phyloP scores from a whole-genome alignment of 2,113 vertebrate species.

The Thryonomys swinderianus region DNA sequence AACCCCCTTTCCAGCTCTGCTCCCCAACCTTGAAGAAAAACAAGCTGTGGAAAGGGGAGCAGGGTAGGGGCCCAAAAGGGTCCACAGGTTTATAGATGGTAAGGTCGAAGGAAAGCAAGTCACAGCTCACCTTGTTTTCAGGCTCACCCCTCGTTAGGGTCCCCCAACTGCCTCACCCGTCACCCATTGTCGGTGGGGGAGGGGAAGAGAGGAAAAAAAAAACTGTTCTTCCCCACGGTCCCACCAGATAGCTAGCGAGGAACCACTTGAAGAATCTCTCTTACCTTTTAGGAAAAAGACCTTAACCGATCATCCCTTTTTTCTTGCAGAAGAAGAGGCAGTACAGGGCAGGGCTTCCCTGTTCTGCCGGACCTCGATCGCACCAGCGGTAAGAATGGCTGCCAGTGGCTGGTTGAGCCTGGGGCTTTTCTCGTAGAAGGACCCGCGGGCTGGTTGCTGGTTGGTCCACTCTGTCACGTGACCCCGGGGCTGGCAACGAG shows the following conservation, averaged over 20 bases:
- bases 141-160: neutral
- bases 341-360: too few species aligned
- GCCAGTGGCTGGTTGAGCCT: neutral
- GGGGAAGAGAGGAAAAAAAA: neutral
- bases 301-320: too few species aligned
- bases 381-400: too few species aligned
- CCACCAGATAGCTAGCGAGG: fast-evolving
- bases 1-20: neutral
- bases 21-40: neutral
- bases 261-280: too few species aligned
- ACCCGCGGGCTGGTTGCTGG: neutral
- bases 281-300: too few species aligned
- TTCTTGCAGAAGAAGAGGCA: too few species aligned
- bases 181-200: neutral
- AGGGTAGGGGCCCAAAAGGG: neutral
- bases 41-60: neutral
- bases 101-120: neutral
- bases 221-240: neutral
- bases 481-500: fast-evolving
- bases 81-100: too few species aligned
- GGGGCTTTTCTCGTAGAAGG: slow-evolving; percentile 24
- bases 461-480: slow-evolving; percentile 66
- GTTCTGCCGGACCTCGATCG: too few species aligned
- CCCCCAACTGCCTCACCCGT: neutral
- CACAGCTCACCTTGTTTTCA: neutral